A percentile compares a stretch with the other conserved stretches of the same genome.
phyloP scores from a whole-genome alignment of 37 sponge, comb jelly and placozoan species.

The Cladorhizidae sp. region DNA sequence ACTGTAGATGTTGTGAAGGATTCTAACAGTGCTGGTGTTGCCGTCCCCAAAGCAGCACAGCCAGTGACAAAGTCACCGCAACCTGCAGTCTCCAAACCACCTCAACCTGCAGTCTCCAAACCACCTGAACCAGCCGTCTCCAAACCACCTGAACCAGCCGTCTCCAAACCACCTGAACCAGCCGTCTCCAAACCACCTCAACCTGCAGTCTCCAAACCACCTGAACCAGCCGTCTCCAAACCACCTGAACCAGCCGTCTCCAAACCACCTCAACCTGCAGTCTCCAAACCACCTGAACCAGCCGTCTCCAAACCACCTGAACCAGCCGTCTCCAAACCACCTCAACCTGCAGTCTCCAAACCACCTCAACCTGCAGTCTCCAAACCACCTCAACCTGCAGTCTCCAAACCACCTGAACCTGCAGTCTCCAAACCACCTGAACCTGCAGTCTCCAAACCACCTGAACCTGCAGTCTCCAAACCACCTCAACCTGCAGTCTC shows the following conservation, averaged over 20 bases:
- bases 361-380: not conserved
- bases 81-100: not conserved
- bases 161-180: constrained; percentile 1
- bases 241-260: not conserved
- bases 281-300: constrained; percentile 10
- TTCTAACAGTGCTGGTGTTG: not conserved
- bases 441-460: constrained; percentile 4
- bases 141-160: not conserved
- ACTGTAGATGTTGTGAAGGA: not conserved
- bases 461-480: constrained; percentile 7
- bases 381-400: not conserved
- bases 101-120: constrained; percentile 17
- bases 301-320: too few species aligned
- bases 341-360: constrained; percentile 9
- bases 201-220: constrained; percentile 4
- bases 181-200: too few species aligned
- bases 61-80: not conserved
- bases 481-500: not conserved
- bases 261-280: not conserved
- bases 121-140: too few species aligned
- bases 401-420: constrained; percentile 9
- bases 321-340: constrained; percentile 4
- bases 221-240: constrained; percentile 3
- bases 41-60: not conserved
- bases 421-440: too few species aligned